phyloP scores from a whole-genome alignment of 2,888 invertebrate genomes.

The Sminthurinus aureus region DNA sequence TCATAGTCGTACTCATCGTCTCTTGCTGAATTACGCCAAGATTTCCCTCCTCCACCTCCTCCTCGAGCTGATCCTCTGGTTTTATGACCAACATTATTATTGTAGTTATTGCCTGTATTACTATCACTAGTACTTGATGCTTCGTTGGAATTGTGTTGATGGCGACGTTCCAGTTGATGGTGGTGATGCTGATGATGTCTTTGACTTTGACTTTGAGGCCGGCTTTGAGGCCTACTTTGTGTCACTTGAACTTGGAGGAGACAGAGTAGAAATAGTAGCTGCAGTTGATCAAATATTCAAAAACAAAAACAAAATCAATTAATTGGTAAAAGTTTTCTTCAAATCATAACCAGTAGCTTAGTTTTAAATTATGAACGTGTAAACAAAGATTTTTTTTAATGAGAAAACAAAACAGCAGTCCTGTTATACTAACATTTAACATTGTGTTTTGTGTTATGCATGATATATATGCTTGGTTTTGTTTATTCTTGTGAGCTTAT shows the following conservation, averaged over 20 bases:
- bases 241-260: neutral
- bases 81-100: constrained; percentile 4
- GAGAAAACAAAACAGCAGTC: no score
- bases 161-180: neutral
- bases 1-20: constrained; percentile 49
- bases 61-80: neutral
- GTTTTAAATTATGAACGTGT: no score
- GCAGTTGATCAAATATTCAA: neutral
- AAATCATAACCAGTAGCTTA: neutral
- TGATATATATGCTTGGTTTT: no score
- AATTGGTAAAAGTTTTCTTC: neutral
- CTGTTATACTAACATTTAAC: no score
- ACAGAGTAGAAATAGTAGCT: neutral
- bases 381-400: no score
- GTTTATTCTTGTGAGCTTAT: no score
- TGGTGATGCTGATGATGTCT: constrained; percentile 32
- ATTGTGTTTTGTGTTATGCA: no score
- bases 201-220: constrained; percentile 22
- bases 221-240: constrained; percentile 8
- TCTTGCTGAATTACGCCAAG: constrained; percentile 36
- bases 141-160: neutral
- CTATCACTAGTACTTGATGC: neutral
- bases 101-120: neutral
- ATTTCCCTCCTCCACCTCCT: constrained; percentile 2
- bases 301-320: neutral